phyloP scores from a whole-genome alignment of 2,888 invertebrate species.

The Syrista parreyssii region DNA sequence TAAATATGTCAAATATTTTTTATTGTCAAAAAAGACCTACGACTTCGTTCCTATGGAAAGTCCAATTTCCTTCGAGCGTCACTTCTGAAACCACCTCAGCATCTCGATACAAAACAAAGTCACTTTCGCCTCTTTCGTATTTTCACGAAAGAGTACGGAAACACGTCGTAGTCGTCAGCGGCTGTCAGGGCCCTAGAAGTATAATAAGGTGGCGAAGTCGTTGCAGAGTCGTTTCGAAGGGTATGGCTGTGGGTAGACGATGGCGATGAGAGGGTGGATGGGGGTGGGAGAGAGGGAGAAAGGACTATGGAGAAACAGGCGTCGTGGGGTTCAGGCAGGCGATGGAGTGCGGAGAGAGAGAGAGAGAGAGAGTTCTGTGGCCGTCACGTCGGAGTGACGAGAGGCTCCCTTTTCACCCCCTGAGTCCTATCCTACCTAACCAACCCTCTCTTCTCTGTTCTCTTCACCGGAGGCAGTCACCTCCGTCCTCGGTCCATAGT shows the following conservation, averaged over 20 bases:
- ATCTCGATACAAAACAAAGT: background rate
- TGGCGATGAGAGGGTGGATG: constrained; percentile 9
- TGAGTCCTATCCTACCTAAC: constrained; percentile 28
- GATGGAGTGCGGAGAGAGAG: constrained; percentile 47
- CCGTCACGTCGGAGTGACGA: constrained; percentile 58
- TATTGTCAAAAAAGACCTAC: background rate
- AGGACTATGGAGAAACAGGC: background rate
- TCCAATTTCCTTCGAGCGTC: background rate
- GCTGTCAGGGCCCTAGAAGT: constrained; percentile 20
- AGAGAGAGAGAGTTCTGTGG: constrained; percentile 53
- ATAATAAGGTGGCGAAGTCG: constrained; percentile 26
- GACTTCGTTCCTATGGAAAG: background rate
- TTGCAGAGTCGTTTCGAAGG: constrained; percentile 14
- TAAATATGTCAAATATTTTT: background rate
- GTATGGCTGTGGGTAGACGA: constrained; percentile 6
- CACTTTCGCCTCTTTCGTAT: background rate
- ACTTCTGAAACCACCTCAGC: background rate
- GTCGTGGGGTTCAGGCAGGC: constrained; percentile 20
- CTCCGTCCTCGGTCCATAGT: constrained; percentile 36
- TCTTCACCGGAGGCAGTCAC: constrained; percentile 23
- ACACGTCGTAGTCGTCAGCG: constrained; percentile 10
- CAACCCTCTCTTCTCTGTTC: constrained; percentile 10
- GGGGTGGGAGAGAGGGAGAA: background rate
- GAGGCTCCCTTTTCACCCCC: constrained; percentile 35
- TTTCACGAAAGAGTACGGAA: background rate